Evolutionary conservation across 2,888 invertebrate genomes (phyloP).

Genomic region (Eremobia ochroleuca): DNA sequence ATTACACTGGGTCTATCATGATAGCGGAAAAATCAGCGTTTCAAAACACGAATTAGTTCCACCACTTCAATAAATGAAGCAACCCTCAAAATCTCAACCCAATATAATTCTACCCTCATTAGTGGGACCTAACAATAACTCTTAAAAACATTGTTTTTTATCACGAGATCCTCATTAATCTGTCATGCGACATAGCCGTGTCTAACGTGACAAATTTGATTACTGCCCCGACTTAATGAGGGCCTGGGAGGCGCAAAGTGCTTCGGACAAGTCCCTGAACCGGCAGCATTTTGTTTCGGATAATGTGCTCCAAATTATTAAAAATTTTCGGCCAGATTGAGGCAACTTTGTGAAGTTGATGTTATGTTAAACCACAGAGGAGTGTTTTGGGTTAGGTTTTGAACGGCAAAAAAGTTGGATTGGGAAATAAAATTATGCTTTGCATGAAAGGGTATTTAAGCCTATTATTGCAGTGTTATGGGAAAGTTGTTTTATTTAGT

Average conservation of each 20-base stretch:
- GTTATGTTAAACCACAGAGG: constrained; percentile 6
- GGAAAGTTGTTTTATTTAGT: background rate
- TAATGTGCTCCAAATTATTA: constrained; percentile 28
- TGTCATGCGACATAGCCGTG: constrained; percentile 62
- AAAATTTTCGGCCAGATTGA: constrained; percentile 24
- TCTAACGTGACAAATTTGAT: constrained; percentile 70
- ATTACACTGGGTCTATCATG: background rate
- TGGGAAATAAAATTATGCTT: background rate
- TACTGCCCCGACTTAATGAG: constrained; percentile 68
- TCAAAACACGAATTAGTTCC: background rate
- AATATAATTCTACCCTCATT: constrained; percentile 46
- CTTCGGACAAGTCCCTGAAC: constrained; percentile 61
- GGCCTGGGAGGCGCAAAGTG: constrained; percentile 61
- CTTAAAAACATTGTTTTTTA: constrained; percentile 54
- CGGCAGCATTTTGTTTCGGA: constrained; percentile 22
- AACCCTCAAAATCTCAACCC: constrained; percentile 16
- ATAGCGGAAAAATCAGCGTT: constrained; percentile 6
- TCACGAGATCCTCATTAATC: constrained; percentile 53
- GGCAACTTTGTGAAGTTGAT: constrained; percentile 17
- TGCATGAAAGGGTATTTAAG: background rate
- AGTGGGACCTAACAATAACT: constrained; percentile 26
- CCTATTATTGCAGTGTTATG: background rate
- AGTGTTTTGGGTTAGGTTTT: constrained; percentile 14
- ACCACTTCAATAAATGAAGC: background rate
- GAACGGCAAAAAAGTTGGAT: too few species aligned